phyloP scores from a whole-genome alignment of 2,113 vertebrate species.

The Carlito syrichta region DNA sequence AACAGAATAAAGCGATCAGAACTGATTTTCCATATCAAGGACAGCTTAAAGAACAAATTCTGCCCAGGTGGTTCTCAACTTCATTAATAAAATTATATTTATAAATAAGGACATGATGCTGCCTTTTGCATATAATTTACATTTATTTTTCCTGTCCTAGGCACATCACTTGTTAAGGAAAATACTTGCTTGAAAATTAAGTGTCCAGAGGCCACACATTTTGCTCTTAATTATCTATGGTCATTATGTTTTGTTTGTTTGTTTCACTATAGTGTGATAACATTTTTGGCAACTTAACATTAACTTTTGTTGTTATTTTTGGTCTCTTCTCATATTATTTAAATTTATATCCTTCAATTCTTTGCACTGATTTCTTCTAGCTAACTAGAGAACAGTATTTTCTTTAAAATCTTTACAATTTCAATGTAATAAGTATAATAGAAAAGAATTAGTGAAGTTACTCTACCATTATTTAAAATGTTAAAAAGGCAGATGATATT shows the following conservation, averaged over 20 bases:
- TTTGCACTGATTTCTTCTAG: not conserved
- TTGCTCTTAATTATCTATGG: not conserved
- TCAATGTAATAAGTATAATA: not conserved
- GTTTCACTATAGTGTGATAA: not conserved
- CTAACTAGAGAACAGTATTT: slow-evolving; percentile 18
- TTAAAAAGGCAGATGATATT: not conserved
- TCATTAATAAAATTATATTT: slow-evolving; percentile 34
- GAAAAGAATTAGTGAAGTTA: not conserved
- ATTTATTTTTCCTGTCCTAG: slow-evolving; percentile 6
- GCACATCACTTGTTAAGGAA: not conserved
- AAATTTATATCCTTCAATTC: not conserved
- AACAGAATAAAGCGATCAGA: not conserved
- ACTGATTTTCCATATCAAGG: slow-evolving; percentile 1
- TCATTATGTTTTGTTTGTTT: not conserved
- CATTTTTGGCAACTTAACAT: not conserved
- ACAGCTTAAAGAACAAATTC: not conserved
- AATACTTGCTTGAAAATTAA: not conserved
- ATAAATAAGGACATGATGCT: not conserved
- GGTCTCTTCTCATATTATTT: not conserved
- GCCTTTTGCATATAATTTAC: not conserved
- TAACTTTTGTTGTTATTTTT: not conserved
- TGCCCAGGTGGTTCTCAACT: not conserved
- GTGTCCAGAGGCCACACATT: not conserved
- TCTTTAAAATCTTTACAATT: not conserved
- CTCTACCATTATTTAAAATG: slow-evolving; percentile 30